Base-by-base conservation (phyloP, 2,888 invertebrate species). In the Nasonovia ribisnigri region DNA sequence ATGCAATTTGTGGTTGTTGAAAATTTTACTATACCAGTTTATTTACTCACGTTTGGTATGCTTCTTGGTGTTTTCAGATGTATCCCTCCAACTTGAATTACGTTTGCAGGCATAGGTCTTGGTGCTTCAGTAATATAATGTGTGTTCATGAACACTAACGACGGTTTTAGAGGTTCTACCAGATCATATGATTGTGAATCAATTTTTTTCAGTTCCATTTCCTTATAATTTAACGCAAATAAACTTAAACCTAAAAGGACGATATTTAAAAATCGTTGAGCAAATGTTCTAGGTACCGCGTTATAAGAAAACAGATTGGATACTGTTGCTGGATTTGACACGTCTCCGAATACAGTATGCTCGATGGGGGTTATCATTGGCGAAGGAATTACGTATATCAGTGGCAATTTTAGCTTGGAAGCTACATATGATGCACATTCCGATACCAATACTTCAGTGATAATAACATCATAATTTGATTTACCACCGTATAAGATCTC, bases 381-480 rank as follows among this genome's bases (percentile, higher is more conserved):
- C 43, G 84, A 54, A 8, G 91, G 91, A 8, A 91, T 54, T 11
- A 54, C 29, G 57, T 91, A 91, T 16, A 91, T 86, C 29, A 91
- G 3, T 13, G 91, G 91, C 51, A 54, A 11, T 11, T 43, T 13
- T 3, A 84, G 57, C 51, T 42, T 16, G 43, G 54, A 57, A 29
- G 54, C 57, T 16, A 84, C 43, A 24, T 84, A n/a, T 1, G 36
- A 48, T 43, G 29, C 43, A 20, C 91, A 91, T 11, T 46, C 48
- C 16, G 84, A 84, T 13, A 6, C 3, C 16, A 11, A 0, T 10
- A 42, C 3, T 57, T 84, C 91, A 20, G 57, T n/a, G 10, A 91
- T 8, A 13, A 91, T 54, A 29, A 84, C 16, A 86, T 91, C 54
- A 54, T 77, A 84, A 46, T 26, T 84, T 43, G 43, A 29, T 36